Percentiles rank a stretch among this genome's conserved stretches.
phyloP scores from a whole-genome alignment of 2,888 invertebrate species.

The Acronicta aceris region DNA sequence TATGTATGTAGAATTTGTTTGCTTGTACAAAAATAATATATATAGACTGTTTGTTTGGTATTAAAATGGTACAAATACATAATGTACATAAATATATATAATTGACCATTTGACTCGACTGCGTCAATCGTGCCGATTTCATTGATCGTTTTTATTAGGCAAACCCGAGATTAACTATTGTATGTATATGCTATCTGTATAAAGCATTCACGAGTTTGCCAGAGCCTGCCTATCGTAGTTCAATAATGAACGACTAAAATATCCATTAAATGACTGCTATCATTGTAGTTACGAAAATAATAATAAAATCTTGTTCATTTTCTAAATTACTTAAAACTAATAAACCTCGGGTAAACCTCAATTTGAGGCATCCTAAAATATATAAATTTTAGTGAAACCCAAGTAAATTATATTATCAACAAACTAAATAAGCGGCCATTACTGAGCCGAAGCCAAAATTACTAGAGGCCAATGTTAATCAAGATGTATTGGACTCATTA shows the following conservation, averaged over 20 bases:
- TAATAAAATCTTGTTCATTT: not conserved
- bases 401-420: constrained; percentile 47
- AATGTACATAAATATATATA: no score
- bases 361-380: constrained; percentile 21
- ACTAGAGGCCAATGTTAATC: constrained; percentile 55
- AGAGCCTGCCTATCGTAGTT: not conserved
- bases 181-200: not conserved
- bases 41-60: no score
- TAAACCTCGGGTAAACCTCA: constrained; percentile 16
- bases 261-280: not conserved
- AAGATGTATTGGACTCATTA: constrained; percentile 63
- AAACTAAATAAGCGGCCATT: constrained; percentile 48
- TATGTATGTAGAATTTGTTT: no score
- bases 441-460: constrained; percentile 51
- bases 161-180: no score
- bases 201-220: not conserved
- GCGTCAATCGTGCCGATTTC: no score
- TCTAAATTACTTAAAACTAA: constrained; percentile 3
- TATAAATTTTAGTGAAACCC: constrained; percentile 36
- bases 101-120: no score
- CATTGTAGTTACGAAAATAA: not conserved
- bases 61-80: no score
- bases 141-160: no score
- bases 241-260: not conserved
- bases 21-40: no score